Base-by-base conservation (phyloP, 2,888 invertebrate genomes). In the Dicyrtoma fusca region DNA sequence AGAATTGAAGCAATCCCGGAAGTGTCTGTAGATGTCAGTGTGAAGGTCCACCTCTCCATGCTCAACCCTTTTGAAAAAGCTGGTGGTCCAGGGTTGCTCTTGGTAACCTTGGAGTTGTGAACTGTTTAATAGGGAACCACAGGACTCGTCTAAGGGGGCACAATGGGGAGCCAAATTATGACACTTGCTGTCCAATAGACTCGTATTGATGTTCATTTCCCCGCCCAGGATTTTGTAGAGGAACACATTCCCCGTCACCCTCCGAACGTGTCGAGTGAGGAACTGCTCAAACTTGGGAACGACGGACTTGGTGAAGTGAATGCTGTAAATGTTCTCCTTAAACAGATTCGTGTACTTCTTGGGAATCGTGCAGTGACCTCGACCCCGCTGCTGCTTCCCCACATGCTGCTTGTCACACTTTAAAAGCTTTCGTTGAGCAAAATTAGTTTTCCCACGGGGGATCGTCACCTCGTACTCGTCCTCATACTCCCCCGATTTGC, bases 261-360 rank as follows among this genome's bases (percentile, higher is more conserved):
- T 44, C 11, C 80, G 62, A 19, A 73, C 74, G 11, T 74, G 73
- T 0, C 73, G 49, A 0, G 77, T 78, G 1, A 79, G 21, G 65
- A 80, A 77, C 53, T 80, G 80, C 44, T 80, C 80, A 62, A 80
- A 80, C 25, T 74, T 69, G 0, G 80, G 80, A n/a, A 69, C 57
- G 17, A 80, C 51, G 0, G 26, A 19, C 59, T 79, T 77, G 13
- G 75, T 68, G 55, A 73, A 79, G 0, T 76, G 77, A n/a, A 79
- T 25, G 0, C 65, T 53, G 70, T 75, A 80, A 10, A 80, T 70
- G 21, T 80, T 72, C 19, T 75, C 68, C 23, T 71, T 53, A 49
- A 74, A 76, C 4, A 77, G 26, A 10, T 75, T 44, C 14, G 71
- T 72, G 42, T 69, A 74, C 1, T 63, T 44, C 19, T 51, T 51